These are phyloP conservation scores for Halocaridina rubra DNA, from an alignment of 2,888 invertebrate species.

Conservation along the genomic window DNA sequence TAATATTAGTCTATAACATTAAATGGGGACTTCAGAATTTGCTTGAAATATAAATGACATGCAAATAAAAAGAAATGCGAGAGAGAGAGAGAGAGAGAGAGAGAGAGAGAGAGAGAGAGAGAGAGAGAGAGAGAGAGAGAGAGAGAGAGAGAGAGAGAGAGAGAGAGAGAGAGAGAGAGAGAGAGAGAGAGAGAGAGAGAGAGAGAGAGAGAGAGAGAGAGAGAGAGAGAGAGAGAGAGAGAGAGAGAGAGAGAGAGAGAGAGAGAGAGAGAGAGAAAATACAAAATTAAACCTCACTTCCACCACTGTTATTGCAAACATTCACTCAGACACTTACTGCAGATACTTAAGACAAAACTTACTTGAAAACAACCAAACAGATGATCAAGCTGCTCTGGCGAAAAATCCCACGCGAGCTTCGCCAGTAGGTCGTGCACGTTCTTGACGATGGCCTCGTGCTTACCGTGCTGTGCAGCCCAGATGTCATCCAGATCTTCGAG, in stretches of 20 bases:
- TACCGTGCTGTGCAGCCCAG: constrained; percentile 87
- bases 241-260: not conserved
- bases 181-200: not conserved
- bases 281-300: no score
- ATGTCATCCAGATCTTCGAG: constrained; percentile 92
- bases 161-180: not conserved
- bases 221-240: not conserved
- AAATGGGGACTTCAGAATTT: not conserved
- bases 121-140: not conserved
- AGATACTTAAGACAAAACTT: constrained; percentile 66
- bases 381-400: constrained; percentile 95
- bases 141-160: not conserved
- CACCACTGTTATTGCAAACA: not conserved
- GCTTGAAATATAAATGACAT: not conserved
- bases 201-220: not conserved
- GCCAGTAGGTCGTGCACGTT: constrained; percentile 96
- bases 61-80: not conserved
- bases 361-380: constrained; percentile 97
- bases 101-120: not conserved
- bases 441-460: constrained; percentile 85
- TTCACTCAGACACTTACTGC: not conserved
- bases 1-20: no score
- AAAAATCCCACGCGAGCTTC: constrained; percentile 98
- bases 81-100: no score
- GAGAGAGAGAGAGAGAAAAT: no score